phyloP scores from a whole-genome alignment of 2,113 vertebrate species.

The Picathartes gymnocephalus region DNA sequence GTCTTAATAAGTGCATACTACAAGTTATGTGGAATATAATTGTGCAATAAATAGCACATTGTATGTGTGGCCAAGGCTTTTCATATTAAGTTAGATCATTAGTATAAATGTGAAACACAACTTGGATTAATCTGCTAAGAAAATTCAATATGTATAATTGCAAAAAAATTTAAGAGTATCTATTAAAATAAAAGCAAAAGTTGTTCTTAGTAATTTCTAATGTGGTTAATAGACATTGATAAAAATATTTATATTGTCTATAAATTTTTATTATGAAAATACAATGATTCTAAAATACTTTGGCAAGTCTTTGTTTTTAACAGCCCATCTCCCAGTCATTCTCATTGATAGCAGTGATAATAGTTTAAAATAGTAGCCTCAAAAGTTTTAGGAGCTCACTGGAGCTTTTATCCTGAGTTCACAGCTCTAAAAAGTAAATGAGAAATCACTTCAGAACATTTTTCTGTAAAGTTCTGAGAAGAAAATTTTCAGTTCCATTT shows the following conservation, averaged over 20 bases:
- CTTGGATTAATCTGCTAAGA: background rate
- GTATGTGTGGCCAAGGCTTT: background rate
- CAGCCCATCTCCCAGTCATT: background rate
- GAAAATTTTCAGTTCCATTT: background rate
- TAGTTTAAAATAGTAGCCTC: background rate
- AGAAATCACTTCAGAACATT: background rate
- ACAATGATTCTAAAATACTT: background rate
- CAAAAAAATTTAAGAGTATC: background rate
- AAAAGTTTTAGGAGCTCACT: background rate
- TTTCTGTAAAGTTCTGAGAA: background rate
- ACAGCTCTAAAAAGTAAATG: background rate
- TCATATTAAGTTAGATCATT: background rate
- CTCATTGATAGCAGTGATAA: background rate
- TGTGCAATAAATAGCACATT: background rate
- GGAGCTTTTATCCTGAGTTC: background rate
- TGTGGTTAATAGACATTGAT: background rate
- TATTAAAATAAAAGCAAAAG: background rate
- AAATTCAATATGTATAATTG: background rate
- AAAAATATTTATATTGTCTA: background rate
- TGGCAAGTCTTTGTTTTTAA: background rate
- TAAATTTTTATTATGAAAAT: background rate
- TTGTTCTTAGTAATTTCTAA: accelerated
- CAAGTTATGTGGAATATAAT: background rate
- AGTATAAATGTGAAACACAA: background rate
- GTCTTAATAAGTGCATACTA: background rate